Conservation (phyloP, 2,113 vertebrate genomes). For the Anhinga anhinga region DNA sequence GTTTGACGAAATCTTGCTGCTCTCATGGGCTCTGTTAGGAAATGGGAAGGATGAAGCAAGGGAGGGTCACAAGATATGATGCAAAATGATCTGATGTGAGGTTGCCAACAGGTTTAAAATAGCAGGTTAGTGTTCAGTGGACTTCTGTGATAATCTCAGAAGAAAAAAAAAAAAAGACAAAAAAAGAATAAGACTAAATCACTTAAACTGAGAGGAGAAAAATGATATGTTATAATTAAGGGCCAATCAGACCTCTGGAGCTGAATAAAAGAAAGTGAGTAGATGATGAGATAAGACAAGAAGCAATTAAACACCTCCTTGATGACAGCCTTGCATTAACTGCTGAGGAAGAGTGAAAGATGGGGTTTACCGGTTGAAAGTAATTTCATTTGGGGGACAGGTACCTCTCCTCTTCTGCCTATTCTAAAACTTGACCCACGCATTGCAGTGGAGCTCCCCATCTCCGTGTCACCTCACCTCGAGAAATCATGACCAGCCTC, state of each 20-base stretch:
- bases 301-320: neutral
- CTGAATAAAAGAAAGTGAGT: neutral
- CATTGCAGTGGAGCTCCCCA: neutral
- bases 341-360: neutral
- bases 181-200: neutral
- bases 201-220: neutral
- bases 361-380: neutral
- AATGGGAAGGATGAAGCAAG: neutral
- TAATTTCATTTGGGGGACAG: neutral
- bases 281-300: neutral
- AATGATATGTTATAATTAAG: constrained; percentile 25
- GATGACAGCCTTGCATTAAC: neutral
- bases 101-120: neutral
- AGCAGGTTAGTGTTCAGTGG: neutral
- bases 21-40: neutral
- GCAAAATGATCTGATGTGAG: neutral
- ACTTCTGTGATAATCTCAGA: neutral
- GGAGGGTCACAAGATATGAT: neutral
- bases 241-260: neutral
- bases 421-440: neutral
- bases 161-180: neutral
- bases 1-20: neutral
- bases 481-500: neutral
- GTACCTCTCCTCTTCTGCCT: neutral
- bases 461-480: neutral